Base-by-base conservation (phyloP, 1,140 invertebrate species). In the Tetramorium parvispinum region DNA sequence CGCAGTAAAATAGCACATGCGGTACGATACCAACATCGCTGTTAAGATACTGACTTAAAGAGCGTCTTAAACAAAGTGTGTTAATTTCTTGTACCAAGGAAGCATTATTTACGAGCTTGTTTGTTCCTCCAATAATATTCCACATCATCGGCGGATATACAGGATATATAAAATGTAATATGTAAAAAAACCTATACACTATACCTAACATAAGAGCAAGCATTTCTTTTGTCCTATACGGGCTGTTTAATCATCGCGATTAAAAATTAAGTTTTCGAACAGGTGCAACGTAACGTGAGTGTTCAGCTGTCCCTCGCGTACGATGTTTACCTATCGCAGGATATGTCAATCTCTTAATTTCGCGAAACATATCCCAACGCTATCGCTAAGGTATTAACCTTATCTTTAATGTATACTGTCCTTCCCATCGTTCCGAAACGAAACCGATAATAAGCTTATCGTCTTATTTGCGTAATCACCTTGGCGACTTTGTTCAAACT, bases 211-310 rank as follows among this genome's bases (percentile, higher is more conserved):
- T 73, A 27, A 13, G 49, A 21, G 37, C 8, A 37, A 13, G 18
- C 49, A 27, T 24, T 83, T 83, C 53, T 53, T 83, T 83, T 59
- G 71, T 61, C 24, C 68, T 24, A 73, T 83, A 83, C 79, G 68
- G 53, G 40, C 79, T 83, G n/a, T 75, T 83, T 61, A 83, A 83
- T 75, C 53, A 21, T 40, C 53, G 40, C 53, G 68, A 83, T 73
- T 57, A 59, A 83, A 68, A 55, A 75, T 51, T 46, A 51, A 13
- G 49, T 40, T 68, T 59, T 16, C 16, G 32, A 59, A 85, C 85
- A 85, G 81, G 87, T 85, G 68, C 79, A 83, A 65, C 37, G 7
- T 49, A 49, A 49, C 13, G 24, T n/a, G 24, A 59, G 68, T 43
- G 68, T 61, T 71, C 79, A 83, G 68, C 79, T 83, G 79, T 70